Conservation (phyloP, 2,888 invertebrate species). For the Druceiella hillmani region DNA sequence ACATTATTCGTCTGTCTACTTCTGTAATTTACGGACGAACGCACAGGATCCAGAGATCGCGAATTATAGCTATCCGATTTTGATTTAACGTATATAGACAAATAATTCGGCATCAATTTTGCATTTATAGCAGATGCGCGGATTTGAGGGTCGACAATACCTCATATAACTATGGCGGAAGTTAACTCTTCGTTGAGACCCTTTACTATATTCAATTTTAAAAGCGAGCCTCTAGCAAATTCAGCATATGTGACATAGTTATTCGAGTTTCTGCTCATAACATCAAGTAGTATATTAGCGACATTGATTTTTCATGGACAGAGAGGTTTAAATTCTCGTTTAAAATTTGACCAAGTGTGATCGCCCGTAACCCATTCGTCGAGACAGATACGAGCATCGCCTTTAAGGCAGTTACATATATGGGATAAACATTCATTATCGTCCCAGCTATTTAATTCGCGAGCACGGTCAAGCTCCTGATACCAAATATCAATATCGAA, state of each 20-base stretch:
- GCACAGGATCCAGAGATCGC: no score
- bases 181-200: slow-evolving; percentile 6
- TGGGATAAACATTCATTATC: slow-evolving; percentile 8
- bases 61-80: no score
- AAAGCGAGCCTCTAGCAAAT: slow-evolving; percentile 15
- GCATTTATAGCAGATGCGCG: no score
- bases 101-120: no score
- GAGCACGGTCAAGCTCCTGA: slow-evolving; percentile 1
- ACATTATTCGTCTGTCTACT: no score
- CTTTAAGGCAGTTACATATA: slow-evolving; percentile 15
- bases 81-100: no score
- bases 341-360: slow-evolving; percentile 19
- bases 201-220: slow-evolving; percentile 11
- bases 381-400: slow-evolving; percentile 16
- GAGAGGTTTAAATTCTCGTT: slow-evolving; percentile 15
- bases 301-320: slow-evolving; percentile 13
- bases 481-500: not conserved
- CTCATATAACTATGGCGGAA: slow-evolving; percentile 1
- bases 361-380: slow-evolving; percentile 16
- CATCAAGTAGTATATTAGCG: slow-evolving; percentile 15
- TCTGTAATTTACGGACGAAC: no score
- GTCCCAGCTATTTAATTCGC: not conserved
- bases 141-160: slow-evolving; percentile 3
- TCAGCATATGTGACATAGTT: slow-evolving; percentile 16
- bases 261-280: slow-evolving; percentile 15